Percentiles rank a stretch among this genome's conserved stretches.
These are phyloP conservation scores for Chironex yamaguchii DNA, from an alignment of 30 jellyfish, hydroid and myxozoan species.

Conservation along the genomic window DNA sequence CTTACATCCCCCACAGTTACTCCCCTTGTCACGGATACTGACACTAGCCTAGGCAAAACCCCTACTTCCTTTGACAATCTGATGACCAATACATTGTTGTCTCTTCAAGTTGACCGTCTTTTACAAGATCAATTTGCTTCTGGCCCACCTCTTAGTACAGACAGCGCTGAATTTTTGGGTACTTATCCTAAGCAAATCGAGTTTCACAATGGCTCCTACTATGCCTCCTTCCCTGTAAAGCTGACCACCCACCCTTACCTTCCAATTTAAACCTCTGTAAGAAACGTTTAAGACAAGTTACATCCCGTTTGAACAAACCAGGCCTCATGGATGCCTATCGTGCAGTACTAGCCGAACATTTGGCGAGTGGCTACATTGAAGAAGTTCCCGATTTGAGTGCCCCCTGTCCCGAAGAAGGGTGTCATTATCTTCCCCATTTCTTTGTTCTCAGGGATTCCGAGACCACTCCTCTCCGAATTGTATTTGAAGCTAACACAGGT, in stretches of 20 bases:
- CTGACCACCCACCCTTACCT: constrained; percentile 71
- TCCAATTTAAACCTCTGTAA: constrained; percentile 53
- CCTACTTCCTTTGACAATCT: no score
- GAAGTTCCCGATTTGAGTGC: constrained; percentile 6
- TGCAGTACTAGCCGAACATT: constrained; percentile 31
- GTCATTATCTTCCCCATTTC: constrained; percentile 48
- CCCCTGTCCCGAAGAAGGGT: constrained; percentile 52
- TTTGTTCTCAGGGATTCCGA: constrained; percentile 42
- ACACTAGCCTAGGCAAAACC: no score
- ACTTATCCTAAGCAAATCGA: constrained; percentile 13
- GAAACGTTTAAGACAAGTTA: constrained; percentile 12
- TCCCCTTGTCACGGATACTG: no score
- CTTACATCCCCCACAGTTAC: no score
- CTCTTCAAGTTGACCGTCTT: no score
- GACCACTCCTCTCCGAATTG: constrained; percentile 44
- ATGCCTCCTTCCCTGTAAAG: constrained; percentile 38
- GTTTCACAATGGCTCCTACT: constrained; percentile 24
- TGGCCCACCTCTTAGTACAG: no score
- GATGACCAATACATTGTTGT: no score
- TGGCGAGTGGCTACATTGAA: constrained; percentile 34
- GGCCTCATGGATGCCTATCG: constrained; percentile 2
- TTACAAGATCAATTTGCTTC: no score
- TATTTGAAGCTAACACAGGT: constrained; percentile 30
- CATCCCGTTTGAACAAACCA: constrained; percentile 26
- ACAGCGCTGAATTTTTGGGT: constrained; percentile 5